Evolutionary conservation across 2,113 vertebrate species (phyloP).

Genomic region (Donacobius atricapilla): DNA sequence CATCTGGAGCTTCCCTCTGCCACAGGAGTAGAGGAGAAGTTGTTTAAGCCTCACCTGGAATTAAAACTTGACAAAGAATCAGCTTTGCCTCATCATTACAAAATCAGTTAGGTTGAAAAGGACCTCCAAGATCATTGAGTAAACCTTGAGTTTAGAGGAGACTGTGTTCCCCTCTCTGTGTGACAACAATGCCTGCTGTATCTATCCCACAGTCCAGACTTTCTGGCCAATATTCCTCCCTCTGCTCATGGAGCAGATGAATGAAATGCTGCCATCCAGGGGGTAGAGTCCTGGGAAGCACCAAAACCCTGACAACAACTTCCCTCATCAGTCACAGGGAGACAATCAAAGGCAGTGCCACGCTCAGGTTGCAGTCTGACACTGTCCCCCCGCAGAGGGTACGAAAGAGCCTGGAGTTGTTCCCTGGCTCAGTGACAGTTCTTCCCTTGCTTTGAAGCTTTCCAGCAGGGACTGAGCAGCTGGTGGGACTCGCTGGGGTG

Average conservation of each 20-base stretch:
- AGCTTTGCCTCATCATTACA: not conserved
- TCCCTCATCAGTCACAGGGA: not conserved
- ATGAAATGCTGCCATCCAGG: not conserved
- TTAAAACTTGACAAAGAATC: not conserved
- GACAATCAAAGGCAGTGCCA: slow-evolving; percentile 18
- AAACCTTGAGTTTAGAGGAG: not conserved
- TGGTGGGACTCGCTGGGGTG: not conserved
- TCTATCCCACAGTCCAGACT: not conserved
- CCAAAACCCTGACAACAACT: not conserved
- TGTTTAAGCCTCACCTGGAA: not conserved
- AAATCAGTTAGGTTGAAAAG: not conserved
- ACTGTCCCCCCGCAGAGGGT: not conserved
- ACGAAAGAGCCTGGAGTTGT: not conserved
- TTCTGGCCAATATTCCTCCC: not conserved
- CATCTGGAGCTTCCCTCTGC: not conserved
- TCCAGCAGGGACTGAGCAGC: not conserved
- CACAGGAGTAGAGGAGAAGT: not conserved
- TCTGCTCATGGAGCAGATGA: not conserved
- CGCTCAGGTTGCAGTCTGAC: not conserved
- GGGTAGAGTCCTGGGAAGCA: not conserved
- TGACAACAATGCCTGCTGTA: not conserved
- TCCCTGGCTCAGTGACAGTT: not conserved
- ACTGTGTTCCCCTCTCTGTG: not conserved
- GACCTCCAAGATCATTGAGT: not conserved
- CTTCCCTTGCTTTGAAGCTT: not conserved